Evolutionary conservation across 2,113 vertebrate genomes (phyloP).

Genomic region (Cryptomyrus ogoouensis): DNA sequence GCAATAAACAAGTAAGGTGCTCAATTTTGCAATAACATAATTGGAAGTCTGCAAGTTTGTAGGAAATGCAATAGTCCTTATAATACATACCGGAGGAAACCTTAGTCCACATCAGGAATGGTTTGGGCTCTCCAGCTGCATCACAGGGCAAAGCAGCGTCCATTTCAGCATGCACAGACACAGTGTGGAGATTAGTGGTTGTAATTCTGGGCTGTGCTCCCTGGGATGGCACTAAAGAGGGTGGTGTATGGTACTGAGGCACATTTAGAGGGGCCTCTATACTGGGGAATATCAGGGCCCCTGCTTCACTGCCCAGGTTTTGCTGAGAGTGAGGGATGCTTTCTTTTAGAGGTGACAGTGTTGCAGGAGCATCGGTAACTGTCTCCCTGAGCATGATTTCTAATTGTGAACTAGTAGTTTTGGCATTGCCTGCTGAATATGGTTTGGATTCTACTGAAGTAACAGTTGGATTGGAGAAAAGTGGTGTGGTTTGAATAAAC

Average conservation of each 20-base stretch:
- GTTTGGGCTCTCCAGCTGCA: slow-evolving; percentile 67
- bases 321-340: neutral
- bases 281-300: slow-evolving; percentile 25
- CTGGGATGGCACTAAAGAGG: slow-evolving; percentile 33
- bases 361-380: slow-evolving; percentile 16
- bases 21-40: neutral
- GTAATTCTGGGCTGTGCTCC: slow-evolving; percentile 66
- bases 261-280: slow-evolving; percentile 32
- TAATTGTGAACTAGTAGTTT: slow-evolving; percentile 28
- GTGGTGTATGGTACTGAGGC: slow-evolving; percentile 29
- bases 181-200: slow-evolving; percentile 44
- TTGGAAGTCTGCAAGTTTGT: neutral
- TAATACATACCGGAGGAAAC: slow-evolving; percentile 72
- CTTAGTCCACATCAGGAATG: slow-evolving; percentile 81
- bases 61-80: neutral
- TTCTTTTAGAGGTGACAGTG: slow-evolving; percentile 8
- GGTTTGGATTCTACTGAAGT: slow-evolving; percentile 29
- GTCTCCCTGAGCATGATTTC: slow-evolving; percentile 21
- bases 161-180: slow-evolving; percentile 64
- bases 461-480: slow-evolving; percentile 21
- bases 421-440: slow-evolving; percentile 1
- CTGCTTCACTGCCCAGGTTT: slow-evolving; percentile 26
- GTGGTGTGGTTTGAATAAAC: slow-evolving; percentile 35
- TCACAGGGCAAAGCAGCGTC: slow-evolving; percentile 73
- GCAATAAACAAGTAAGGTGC: neutral